Evolutionary conservation across 1,140 invertebrate genomes (phyloP), one percentile per base, ranked within the genome.

Genomic region (Wiebesia pumilae): DNA sequence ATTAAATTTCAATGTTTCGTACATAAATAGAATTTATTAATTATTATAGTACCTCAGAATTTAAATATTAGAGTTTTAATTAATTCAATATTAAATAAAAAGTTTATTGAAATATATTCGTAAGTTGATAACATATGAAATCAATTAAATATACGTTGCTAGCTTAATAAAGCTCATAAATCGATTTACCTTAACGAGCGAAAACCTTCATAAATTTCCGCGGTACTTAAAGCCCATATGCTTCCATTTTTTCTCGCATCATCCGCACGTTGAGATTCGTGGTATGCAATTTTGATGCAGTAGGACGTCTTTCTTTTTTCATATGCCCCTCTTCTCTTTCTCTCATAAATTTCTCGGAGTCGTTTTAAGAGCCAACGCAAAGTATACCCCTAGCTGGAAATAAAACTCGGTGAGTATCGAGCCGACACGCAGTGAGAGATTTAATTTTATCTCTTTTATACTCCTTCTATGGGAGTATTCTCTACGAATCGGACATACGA

Each of bases 241-340:
- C 85, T n/a, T 65, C 67, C 79, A 38, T 75, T 82, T 71, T 85
- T 81, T 75, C 38, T 65, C 65, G 51, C 51, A 65, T 75, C 84
- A 67, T 75, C 51, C 47, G 43, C 16, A 27, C 77, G 62, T 81
- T 81, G 67, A 81, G 78, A 85, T 81, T 85, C 84, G 79, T 27
- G 80, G 85, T 82, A 77, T 86, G 85, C 80, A 86, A 86, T 86
- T 85, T 82, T 86, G 85, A 86, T 81, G 85, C 69, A 75, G 67
- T 54, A 35, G 78, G 33, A n/a, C 43, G 47, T 67, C 75, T 79
- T 79, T 84, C n/a, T 69, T 69, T 67, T 30, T 84, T 21, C 62
- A 62, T 58, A 3, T 12, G 14, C 43, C 35, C 35, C 80, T 81
- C 79, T 75, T 75, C 80, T 81, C 79, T 75, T 75, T 81, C 80